Base-by-base conservation (phyloP, 2,888 invertebrate species). In the Xanthia togata region DNA sequence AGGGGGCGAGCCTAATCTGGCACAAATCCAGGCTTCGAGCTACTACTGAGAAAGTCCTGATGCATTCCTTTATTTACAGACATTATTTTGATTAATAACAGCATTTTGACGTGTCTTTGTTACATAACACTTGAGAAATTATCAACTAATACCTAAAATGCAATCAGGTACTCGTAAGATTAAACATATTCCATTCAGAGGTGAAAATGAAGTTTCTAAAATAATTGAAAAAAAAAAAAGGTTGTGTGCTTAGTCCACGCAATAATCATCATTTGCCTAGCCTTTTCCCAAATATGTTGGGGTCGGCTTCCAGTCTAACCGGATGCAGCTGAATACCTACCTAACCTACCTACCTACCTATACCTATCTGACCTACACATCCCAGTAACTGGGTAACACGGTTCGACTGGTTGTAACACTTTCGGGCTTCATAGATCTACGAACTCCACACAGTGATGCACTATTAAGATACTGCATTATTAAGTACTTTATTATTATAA, bases 391-490 rank as follows among this genome's bases (percentile, higher is more conserved):
- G 57, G 57, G 5, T 26, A 55, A 55, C n/a, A n/a, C 26, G 14
- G 8, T 57, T 17, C 17, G 57, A 31, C 17, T 59, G 59, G 59
- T 31, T 20, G 9, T 59, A 4, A 59, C 17, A 31, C 1, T 57
- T 26, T 59, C 17, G 17, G 31, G 31, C 17, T 31, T 17, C 31
- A 59, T 4, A 59, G 17, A 59, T 59, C 17, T 50, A 20, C 6
- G 35, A 44, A 5, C 38, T n/a, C 55, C 38, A 47, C n/a, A 67
- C 12, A 62, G 68, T 60, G 68, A 64, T 67, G 60, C 60, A 55
- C n/a, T n/a, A n/a, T n/a, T n/a, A n/a, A n/a, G n/a, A n/a, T n/a
- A n/a, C n/a, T n/a, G n/a, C n/a, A n/a, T n/a, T n/a, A n/a, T n/a
- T n/a, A n/a, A n/a, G n/a, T n/a, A n/a, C n/a, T n/a, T n/a, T n/a